phyloP scores from a whole-genome alignment of 2,113 vertebrate genomes.

The Maccullochella peelii region DNA sequence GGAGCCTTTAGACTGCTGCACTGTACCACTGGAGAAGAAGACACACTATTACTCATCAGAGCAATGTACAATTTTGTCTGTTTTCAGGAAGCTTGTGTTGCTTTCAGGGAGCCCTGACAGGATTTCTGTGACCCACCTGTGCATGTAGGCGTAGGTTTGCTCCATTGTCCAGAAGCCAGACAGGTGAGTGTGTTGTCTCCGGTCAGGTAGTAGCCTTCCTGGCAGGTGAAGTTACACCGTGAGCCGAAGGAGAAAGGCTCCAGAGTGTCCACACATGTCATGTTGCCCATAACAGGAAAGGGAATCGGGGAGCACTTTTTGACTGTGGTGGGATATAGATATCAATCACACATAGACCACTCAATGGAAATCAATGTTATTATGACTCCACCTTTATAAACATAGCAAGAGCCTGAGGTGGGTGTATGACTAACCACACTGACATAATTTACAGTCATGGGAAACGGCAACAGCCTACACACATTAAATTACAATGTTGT shows the following conservation, averaged over 20 bases:
- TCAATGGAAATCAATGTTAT: slow-evolving; percentile 11
- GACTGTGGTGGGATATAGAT: slow-evolving; percentile 49
- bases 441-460: slow-evolving; percentile 43
- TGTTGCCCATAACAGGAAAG: slow-evolving; percentile 44
- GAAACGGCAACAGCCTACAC: slow-evolving; percentile 17
- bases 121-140: slow-evolving; percentile 31
- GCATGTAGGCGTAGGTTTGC: slow-evolving; percentile 53
- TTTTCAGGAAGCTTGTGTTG: not conserved
- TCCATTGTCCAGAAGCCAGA: slow-evolving; percentile 66
- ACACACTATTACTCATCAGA: not conserved
- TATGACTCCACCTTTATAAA: slow-evolving; percentile 24
- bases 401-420: not conserved
- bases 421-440: slow-evolving; percentile 31
- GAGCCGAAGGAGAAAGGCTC: slow-evolving; percentile 67
- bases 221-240: slow-evolving; percentile 76
- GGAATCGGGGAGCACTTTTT: slow-evolving; percentile 54
- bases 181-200: slow-evolving; percentile 56
- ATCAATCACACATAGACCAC: slow-evolving; percentile 11
- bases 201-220: slow-evolving; percentile 72
- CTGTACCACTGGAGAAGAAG: slow-evolving; percentile 57
- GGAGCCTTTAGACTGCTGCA: slow-evolving; percentile 59
- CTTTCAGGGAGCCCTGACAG: not conserved
- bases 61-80: not conserved
- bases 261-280: slow-evolving; percentile 60
- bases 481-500: slow-evolving; percentile 39